Conservation (phyloP, 2,113 vertebrate species). For the Hemiscyllium ocellatum region DNA sequence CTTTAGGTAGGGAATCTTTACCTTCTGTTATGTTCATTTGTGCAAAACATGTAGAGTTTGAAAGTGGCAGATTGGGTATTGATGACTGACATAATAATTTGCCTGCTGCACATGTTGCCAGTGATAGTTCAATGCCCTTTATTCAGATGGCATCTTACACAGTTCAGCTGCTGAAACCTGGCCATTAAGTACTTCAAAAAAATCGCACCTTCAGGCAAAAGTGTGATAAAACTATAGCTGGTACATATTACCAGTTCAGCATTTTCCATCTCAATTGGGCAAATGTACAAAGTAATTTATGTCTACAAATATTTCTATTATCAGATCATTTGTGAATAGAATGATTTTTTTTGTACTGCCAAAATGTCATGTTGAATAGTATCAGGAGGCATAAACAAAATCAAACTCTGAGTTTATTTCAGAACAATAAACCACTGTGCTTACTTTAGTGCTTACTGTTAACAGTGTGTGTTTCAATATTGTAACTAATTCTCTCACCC, state of each 20-base stretch:
- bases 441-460: neutral
- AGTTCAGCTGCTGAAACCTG: neutral
- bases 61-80: neutral
- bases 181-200: neutral
- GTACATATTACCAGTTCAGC: neutral
- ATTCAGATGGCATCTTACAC: neutral
- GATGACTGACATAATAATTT: neutral
- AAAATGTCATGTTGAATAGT: neutral
- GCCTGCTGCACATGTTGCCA: neutral
- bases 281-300: constrained; percentile 1
- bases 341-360: neutral
- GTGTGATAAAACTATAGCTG: neutral
- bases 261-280: neutral
- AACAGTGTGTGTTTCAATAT: neutral
- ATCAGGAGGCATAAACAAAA: neutral
- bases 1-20: neutral
- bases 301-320: neutral
- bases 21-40: neutral
- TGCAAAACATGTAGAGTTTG: neutral
- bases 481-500: neutral
- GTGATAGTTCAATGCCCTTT: neutral
- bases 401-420: neutral
- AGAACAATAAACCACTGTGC: neutral
- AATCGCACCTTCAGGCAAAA: neutral
- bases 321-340: neutral